Base-by-base conservation (phyloP, 2,113 vertebrate genomes). In the Amphiprion percula region DNA sequence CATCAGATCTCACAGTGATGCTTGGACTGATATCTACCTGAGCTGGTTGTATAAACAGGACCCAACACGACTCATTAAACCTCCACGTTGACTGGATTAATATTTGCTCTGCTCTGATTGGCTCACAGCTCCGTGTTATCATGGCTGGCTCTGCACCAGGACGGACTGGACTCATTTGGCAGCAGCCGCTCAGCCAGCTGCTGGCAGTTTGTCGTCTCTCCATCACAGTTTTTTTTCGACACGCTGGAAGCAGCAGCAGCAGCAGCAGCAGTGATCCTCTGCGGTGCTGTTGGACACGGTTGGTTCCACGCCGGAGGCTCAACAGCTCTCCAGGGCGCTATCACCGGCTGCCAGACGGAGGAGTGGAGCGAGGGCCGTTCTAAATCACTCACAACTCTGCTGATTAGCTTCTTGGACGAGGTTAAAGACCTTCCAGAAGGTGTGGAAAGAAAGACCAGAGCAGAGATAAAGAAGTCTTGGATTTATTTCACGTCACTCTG, bases 31-130 rank as follows among this genome's bases (percentile, higher is more conserved):
- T 55, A 53, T 10, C 33, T 24, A 55, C 62, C 70, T 61, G 69
- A 50, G 23, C 56, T 10, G 68, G 19, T 9, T 62, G 68, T 63
- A 68, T 3, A 39, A 77, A 79, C 84, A 64, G 76, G 52, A 68
- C 62, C 39, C 54, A 77, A 52, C 76, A 62, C 15, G 67, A 68
- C 66, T 88, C 87, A 84, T 84, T 86, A 84, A 82, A 61, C 41
- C 62, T 61, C 41, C 16, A 0, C 50, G 59, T 72, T 84, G 78
- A 59, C 78, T 79, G 59, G 59, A 66, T 81, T 84, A 76, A 84
- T 89, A 86, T 89, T 86, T 89, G 63, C 77, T 79, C 62, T 54
- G 77, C 64, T 67, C 72, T 52, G 46, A 62, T 73, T 70, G 79
- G 75, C 70, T 54, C 50, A 0, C 62, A 6, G 72, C 50, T 68